phyloP scores from a whole-genome alignment of 2,888 invertebrate species.

The Agrochola lota region DNA sequence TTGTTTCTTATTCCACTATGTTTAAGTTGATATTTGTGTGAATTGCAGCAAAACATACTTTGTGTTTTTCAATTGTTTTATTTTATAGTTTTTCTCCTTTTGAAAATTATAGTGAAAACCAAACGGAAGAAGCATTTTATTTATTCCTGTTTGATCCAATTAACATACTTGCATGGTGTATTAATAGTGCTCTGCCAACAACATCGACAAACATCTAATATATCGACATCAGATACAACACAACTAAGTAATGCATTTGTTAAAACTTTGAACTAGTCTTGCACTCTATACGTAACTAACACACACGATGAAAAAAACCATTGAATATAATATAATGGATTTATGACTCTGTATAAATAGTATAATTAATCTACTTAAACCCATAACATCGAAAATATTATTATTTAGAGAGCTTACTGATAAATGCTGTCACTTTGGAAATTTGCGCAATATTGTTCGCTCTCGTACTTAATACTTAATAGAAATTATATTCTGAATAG shows the following conservation, averaged over 20 bases:
- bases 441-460: too few relatives aligned
- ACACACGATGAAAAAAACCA: conserved; percentile 35
- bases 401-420: conserved; percentile 28
- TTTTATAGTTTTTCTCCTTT: background rate
- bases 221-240: conserved; percentile 50
- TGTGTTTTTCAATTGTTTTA: background rate
- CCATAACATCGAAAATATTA: conserved; percentile 25
- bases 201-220: conserved; percentile 57
- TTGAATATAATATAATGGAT: conserved; percentile 12
- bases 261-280: conserved; percentile 40
- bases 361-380: conserved; percentile 4
- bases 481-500: too few relatives aligned
- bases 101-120: background rate
- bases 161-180: conserved; percentile 5
- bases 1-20: background rate
- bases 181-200: conserved; percentile 49
- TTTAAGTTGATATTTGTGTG: background rate
- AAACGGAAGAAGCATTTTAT: background rate
- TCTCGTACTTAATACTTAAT: too few relatives aligned
- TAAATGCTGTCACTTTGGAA: conserved; percentile 43
- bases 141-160: background rate
- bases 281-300: conserved; percentile 16
- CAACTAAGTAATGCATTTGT: conserved; percentile 38
- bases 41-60: background rate
- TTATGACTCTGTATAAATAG: background rate